These are phyloP conservation scores for Cygnus olor DNA, from an alignment of 2,797 vertebrate species.

Conservation along the genomic window DNA sequence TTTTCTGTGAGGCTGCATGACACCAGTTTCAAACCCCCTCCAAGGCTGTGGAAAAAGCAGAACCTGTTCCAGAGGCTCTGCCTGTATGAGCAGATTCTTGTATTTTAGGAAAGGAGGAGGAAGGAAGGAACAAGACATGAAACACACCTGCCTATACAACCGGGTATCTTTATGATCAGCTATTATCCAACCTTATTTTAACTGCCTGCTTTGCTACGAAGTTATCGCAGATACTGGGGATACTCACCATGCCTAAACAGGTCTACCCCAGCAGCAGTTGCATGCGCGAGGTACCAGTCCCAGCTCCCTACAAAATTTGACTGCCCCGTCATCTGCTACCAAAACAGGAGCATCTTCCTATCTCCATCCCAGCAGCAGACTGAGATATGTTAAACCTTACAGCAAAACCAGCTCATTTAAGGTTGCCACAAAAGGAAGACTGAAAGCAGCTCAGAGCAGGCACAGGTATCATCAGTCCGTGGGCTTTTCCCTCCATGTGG, in stretches of 20 bases:
- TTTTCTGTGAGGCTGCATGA: neutral
- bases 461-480: neutral
- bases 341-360: neutral
- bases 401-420: neutral
- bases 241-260: neutral
- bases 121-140: neutral
- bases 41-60: neutral
- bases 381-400: neutral
- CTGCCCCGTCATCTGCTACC: neutral
- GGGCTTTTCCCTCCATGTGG: neutral
- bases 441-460: neutral
- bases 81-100: neutral
- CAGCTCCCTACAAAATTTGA: neutral
- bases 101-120: neutral
- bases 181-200: neutral
- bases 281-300: neutral
- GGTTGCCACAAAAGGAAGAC: neutral
- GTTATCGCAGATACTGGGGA: neutral
- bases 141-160: neutral
- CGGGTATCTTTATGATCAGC: neutral
- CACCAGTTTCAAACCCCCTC: neutral
- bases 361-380: neutral
- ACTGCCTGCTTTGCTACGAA: neutral
- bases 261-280: neutral
- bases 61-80: neutral